These are phyloP conservation scores for Aethes cnicana DNA, from an alignment of 2,888 invertebrate species.

Conservation along the genomic window DNA sequence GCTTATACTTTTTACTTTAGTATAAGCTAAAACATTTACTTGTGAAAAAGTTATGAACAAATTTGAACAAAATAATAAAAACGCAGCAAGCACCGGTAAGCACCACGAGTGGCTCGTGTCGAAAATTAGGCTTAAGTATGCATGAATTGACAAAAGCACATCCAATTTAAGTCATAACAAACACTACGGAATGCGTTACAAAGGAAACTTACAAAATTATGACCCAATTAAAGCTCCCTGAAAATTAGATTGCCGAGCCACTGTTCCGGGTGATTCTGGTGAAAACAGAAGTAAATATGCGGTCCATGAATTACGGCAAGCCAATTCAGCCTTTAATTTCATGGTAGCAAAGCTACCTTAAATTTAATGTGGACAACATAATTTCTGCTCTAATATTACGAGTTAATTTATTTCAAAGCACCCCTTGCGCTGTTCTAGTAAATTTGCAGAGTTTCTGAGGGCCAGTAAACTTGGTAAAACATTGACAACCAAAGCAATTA, in stretches of 20 bases:
- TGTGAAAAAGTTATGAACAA: conserved; percentile 8
- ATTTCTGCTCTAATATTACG: conserved; percentile 24
- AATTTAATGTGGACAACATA: conserved; percentile 18
- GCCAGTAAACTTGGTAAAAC: conserved; percentile 19
- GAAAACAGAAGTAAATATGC: conserved; percentile 32
- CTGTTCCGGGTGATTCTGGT: conserved; percentile 36
- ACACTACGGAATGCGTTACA: conserved; percentile 35
- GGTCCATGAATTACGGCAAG: conserved; percentile 13
- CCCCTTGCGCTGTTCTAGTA: conserved; percentile 16
- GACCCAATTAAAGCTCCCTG: conserved; percentile 51
- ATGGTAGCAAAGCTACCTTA: conserved; percentile 8
- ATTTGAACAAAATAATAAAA: conserved; percentile 22
- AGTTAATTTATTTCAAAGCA: conserved; percentile 36
- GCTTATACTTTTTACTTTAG: no score
- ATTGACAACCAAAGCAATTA: conserved; percentile 20
- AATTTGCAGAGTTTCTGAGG: conserved; percentile 18
- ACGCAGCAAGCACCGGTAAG: conserved; percentile 9
- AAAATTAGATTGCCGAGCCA: conserved; percentile 50
- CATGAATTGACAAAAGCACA: conserved; percentile 38
- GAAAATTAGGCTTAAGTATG: conserved; percentile 39
- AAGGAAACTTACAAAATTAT: conserved; percentile 49
- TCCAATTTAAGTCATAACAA: conserved; percentile 40
- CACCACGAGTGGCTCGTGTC: conserved; percentile 31
- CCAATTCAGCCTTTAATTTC: conserved; percentile 21
- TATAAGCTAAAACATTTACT: conserved; percentile 15